Evolutionary conservation across 2,888 invertebrate genomes (phyloP).

Genomic region (Sinohyriopsis cumingii): DNA sequence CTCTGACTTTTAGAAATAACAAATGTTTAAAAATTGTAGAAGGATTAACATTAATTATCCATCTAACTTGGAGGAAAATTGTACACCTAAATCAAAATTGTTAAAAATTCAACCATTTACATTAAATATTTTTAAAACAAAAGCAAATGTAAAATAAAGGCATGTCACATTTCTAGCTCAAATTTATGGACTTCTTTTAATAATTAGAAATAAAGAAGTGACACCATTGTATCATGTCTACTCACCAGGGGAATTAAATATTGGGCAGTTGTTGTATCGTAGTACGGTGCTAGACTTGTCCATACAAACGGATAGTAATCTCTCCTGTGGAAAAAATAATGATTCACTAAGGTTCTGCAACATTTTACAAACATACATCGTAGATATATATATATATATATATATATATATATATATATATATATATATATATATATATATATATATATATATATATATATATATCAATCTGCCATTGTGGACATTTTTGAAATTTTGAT

Average conservation of each 20-base stretch:
- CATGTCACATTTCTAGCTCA: no score
- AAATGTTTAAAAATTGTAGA: no score
- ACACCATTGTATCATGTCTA: not conserved
- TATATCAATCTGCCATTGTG: no score
- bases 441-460: conserved; percentile 2
- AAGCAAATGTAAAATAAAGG: no score
- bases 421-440: conserved; percentile 2
- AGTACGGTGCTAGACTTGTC: conserved; percentile 65
- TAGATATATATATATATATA: conserved; percentile 4
- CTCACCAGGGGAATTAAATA: conserved; percentile 63
- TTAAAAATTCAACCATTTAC: no score
- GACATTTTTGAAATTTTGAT: no score
- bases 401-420: conserved; percentile 2
- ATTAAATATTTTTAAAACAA: no score
- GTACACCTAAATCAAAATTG: no score
- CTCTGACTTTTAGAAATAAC: no score
- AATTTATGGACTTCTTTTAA: not conserved
- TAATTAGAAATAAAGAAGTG: not conserved
- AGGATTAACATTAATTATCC: no score
- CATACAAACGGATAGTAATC: conserved; percentile 62
- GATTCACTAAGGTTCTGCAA: not conserved
- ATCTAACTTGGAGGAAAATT: no score
- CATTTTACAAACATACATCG: not conserved
- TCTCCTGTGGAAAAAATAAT: conserved; percentile 45
- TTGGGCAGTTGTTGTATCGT: conserved; percentile 56